A percentile compares a stretch with the other conserved stretches of the same genome.
Evolutionary conservation across 2,888 invertebrate species (phyloP).

Genomic region (Eurytoma californica): DNA sequence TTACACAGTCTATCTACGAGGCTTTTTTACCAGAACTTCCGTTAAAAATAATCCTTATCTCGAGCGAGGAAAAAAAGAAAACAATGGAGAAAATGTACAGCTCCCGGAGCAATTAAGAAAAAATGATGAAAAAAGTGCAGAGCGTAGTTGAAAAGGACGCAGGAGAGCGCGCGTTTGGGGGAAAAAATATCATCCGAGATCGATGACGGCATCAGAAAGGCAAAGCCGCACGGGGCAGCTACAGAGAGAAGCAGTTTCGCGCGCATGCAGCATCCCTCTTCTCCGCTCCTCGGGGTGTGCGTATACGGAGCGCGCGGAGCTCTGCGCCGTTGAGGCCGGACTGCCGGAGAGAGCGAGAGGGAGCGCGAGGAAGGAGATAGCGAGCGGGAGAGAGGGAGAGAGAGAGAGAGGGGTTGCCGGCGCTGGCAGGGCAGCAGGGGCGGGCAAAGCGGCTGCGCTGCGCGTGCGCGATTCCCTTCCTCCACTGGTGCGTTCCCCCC

Average conservation of each 20-base stretch:
- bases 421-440: not conserved
- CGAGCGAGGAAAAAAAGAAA: not conserved
- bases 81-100: not conserved
- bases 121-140: not conserved
- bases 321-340: not conserved
- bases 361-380: not conserved
- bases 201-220: conserved; percentile 14
- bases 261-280: conserved; percentile 43
- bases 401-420: conserved; percentile 10
- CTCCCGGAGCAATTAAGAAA: not conserved
- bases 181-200: conserved; percentile 16
- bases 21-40: not conserved
- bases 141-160: not conserved
- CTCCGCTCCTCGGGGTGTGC: conserved; percentile 15
- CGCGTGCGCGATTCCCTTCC: conserved; percentile 34
- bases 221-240: not conserved
- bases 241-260: conserved; percentile 27
- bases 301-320: not conserved
- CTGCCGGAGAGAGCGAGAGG: not conserved
- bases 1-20: not conserved
- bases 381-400: not conserved
- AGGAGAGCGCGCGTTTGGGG: not conserved
- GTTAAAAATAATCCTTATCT: not conserved
- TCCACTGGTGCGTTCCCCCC: conserved; percentile 10
- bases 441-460: not conserved